Evolutionary conservation across 92 coral and sea anemone species (phyloP).

Genomic region (Paragorgia papillata): DNA sequence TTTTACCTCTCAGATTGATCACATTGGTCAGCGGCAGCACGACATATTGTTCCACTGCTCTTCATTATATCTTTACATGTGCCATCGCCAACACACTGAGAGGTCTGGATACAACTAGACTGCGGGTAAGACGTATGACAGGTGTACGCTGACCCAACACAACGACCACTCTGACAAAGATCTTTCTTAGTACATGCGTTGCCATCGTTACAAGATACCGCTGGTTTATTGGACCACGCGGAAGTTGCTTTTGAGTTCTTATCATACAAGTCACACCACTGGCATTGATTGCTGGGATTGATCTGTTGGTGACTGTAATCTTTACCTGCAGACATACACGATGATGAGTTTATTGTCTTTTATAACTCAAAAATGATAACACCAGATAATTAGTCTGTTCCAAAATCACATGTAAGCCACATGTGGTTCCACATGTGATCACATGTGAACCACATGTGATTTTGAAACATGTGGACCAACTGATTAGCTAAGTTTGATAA

Average conservation of each 20-base stretch:
- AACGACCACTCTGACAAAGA: constrained; percentile 65
- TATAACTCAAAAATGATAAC: no score
- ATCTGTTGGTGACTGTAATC: constrained; percentile 75
- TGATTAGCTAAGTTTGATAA: no score
- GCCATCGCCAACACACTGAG: constrained; percentile 72
- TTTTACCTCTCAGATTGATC: constrained; percentile 83
- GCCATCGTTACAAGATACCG: constrained; percentile 69
- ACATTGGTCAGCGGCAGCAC: constrained; percentile 76
- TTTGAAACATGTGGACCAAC: no score
- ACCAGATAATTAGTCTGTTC: no score
- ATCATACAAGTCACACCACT: constrained; percentile 83
- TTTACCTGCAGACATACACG: constrained; percentile 53
- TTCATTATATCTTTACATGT: constrained; percentile 66
- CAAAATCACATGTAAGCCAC: no score
- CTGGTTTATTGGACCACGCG: constrained; percentile 76
- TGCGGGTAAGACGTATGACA: constrained; percentile 64
- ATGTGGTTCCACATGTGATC: no score
- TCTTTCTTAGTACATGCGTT: constrained; percentile 78
- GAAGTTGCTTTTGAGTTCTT: constrained; percentile 59
- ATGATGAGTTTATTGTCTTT: not conserved
- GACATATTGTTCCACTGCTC: constrained; percentile 74
- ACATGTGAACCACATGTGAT: no score
- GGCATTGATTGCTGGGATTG: constrained; percentile 79
- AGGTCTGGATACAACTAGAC: constrained; percentile 73
- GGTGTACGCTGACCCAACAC: constrained; percentile 66